phyloP scores from a whole-genome alignment of 2,113 vertebrate genomes.

The Pycnonotus jocosus region DNA sequence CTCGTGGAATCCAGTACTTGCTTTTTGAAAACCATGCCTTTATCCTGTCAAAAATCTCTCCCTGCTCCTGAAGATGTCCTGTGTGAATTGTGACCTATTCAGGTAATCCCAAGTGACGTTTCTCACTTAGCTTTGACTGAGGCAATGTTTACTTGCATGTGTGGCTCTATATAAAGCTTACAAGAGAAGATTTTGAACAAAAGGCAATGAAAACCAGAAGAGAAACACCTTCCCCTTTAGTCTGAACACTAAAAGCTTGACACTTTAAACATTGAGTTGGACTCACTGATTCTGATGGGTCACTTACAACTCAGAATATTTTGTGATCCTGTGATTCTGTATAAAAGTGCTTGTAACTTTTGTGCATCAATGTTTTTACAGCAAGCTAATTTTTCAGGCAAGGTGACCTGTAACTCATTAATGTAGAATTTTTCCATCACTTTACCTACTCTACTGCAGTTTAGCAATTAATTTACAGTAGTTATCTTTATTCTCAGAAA shows the following conservation, averaged over 20 bases:
- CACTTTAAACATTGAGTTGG: neutral
- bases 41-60: neutral
- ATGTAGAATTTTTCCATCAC: neutral
- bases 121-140: neutral
- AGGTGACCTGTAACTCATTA: neutral
- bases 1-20: neutral
- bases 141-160: neutral
- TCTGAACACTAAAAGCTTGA: neutral
- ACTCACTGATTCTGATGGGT: fast-evolving
- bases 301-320: neutral
- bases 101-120: neutral
- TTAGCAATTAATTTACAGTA: slow-evolving; percentile 9
- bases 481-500: slow-evolving; percentile 47
- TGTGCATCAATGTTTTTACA: neutral
- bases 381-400: neutral
- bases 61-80: neutral
- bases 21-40: neutral
- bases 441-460: neutral
- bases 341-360: neutral
- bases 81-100: neutral
- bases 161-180: neutral
- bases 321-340: neutral
- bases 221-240: neutral
- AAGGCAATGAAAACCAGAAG: neutral
- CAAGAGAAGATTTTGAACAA: neutral